These are phyloP conservation scores for Helleia helle DNA, from an alignment of 2,888 invertebrate genomes.

Conservation along the genomic window DNA sequence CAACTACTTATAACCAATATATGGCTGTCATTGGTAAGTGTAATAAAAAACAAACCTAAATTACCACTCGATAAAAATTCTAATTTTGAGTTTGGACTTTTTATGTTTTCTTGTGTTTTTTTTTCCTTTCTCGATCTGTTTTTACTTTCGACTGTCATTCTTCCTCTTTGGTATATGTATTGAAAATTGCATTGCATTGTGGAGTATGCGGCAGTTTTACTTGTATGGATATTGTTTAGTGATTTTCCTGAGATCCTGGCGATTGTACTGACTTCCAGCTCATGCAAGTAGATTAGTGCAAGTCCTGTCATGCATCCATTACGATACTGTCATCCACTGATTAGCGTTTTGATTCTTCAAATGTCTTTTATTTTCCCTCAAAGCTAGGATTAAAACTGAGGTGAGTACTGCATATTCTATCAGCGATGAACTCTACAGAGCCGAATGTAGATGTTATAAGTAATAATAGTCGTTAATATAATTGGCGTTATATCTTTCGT, in stretches of 20 bases:
- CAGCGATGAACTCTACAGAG: not conserved
- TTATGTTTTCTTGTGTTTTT: slow-evolving; percentile 42
- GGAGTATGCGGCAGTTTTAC: slow-evolving; percentile 68
- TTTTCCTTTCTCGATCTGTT: slow-evolving; percentile 32
- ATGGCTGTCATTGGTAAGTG: slow-evolving; percentile 96
- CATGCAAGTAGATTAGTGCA: slow-evolving; percentile 48
- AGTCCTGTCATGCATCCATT: slow-evolving; percentile 57
- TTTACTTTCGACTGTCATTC: slow-evolving; percentile 36
- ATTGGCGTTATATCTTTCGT: too few species aligned
- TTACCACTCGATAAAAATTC: slow-evolving; percentile 67
- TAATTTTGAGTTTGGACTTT: slow-evolving; percentile 40
- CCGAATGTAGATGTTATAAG: too few species aligned
- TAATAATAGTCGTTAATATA: not conserved
- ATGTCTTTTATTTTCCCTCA: slow-evolving; percentile 16
- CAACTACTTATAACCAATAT: slow-evolving; percentile 96
- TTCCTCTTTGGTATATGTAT: slow-evolving; percentile 47
- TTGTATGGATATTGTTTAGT: slow-evolving; percentile 46
- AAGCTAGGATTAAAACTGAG: slow-evolving; percentile 15
- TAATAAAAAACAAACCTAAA: slow-evolving; percentile 71
- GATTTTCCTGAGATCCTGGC: slow-evolving; percentile 34
- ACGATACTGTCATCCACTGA: slow-evolving; percentile 30
- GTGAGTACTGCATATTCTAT: slow-evolving; percentile 15
- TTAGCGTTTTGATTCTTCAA: slow-evolving; percentile 22
- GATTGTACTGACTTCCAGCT: slow-evolving; percentile 39
- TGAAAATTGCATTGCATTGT: slow-evolving; percentile 67